phyloP scores from a whole-genome alignment of 2,113 vertebrate species.

The Nansenia antarctica region DNA sequence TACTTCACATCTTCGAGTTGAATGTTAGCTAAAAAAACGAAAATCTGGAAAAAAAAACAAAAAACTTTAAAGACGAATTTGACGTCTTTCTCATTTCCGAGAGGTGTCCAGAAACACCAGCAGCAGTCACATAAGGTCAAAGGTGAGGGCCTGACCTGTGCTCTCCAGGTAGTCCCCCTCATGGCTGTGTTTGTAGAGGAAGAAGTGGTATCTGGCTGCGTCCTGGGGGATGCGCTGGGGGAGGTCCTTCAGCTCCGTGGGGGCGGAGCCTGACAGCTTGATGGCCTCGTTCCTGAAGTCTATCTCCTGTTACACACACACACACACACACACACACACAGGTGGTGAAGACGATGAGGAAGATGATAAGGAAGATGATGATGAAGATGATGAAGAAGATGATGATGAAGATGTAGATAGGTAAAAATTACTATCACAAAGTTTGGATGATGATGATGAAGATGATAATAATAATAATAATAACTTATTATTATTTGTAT shows the following conservation, averaged over 20 bases:
- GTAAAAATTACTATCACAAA: too few species aligned
- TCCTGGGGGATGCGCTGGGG: conserved; percentile 92
- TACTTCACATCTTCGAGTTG: too few species aligned
- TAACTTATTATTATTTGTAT: too few species aligned
- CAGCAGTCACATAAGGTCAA: too few species aligned
- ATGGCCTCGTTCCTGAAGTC: conserved; percentile 91
- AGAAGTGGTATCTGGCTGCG: conserved; percentile 94
- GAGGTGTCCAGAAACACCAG: too few species aligned
- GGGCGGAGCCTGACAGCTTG: conserved; percentile 83
- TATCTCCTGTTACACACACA: conserved; percentile 84
- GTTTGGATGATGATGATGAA: too few species aligned
- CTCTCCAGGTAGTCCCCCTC: conserved; percentile 96
- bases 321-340: background rate
- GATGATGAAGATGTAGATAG: background rate
- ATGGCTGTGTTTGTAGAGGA: conserved; percentile 94
- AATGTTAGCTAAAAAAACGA: too few species aligned
- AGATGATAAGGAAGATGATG: background rate
- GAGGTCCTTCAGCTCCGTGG: conserved; percentile 90
- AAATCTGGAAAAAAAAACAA: too few species aligned
- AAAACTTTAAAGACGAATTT: too few species aligned
- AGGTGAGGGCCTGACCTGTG: conserved; percentile 78
- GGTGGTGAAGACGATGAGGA: background rate
- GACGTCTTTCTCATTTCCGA: too few species aligned
- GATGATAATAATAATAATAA: too few species aligned
- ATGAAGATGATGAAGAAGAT: background rate